Conservation (phyloP, 2,797 vertebrate genomes). For the Sebastes kiyomatsui region DNA sequence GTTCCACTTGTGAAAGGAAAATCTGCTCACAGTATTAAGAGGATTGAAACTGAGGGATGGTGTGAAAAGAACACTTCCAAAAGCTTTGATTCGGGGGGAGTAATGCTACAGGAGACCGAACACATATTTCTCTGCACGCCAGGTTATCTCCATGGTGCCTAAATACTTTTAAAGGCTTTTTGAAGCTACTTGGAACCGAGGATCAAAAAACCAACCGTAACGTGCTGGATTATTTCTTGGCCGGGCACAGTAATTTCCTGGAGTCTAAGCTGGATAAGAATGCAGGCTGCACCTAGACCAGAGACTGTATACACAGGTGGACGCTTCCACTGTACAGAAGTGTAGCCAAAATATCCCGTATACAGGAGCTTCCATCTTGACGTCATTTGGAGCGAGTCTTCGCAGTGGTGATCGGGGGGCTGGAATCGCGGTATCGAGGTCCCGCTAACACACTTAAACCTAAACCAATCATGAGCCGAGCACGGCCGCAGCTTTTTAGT, state of each 20-base stretch:
- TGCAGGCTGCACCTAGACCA: neutral
- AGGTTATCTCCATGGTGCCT: neutral
- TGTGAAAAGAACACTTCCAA: neutral
- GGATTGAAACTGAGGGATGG: neutral
- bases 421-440: too few relatives aligned
- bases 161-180: neutral
- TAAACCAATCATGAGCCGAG: too few relatives aligned
- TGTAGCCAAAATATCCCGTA: accelerated
- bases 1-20: conserved; percentile 29
- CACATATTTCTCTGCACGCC: neutral
- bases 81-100: neutral
- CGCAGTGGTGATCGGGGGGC: accelerated
- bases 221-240: neutral
- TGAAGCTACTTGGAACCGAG: neutral
- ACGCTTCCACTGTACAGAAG: too few relatives aligned
- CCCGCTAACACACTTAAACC: too few relatives aligned
- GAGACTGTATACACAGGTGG: too few relatives aligned
- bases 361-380: too few relatives aligned
- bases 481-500: too few relatives aligned
- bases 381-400: too few relatives aligned
- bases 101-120: neutral
- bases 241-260: neutral
- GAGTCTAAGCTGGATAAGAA: neutral
- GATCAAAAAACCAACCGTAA: neutral
- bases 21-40: neutral